These are phyloP conservation scores for Sinocyclocheilus maitianheensis DNA, from an alignment of 2,113 vertebrate species.

Conservation along the genomic window DNA sequence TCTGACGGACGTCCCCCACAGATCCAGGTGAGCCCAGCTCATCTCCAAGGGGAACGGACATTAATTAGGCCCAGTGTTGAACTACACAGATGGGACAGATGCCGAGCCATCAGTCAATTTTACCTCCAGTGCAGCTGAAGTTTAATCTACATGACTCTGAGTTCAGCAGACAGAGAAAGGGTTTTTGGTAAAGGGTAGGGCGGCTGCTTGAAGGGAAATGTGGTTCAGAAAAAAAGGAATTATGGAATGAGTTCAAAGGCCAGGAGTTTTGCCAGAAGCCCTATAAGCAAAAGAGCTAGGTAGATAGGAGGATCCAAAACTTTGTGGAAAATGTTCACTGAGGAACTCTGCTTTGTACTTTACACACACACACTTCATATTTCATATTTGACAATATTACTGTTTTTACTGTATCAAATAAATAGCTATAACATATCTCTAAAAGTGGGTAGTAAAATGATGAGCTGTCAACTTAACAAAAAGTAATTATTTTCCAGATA, in stretches of 20 bases:
- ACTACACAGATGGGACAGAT: slow-evolving; percentile 46
- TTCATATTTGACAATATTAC: neutral
- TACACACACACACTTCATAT: no score
- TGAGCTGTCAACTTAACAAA: no score
- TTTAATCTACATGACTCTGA: slow-evolving; percentile 12
- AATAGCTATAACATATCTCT: neutral
- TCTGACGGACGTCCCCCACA: neutral
- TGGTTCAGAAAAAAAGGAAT: neutral
- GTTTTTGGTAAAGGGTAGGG: neutral
- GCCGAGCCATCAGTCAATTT: slow-evolving; percentile 43
- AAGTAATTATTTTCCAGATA: no score
- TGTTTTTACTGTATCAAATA: neutral
- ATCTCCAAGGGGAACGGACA: slow-evolving; percentile 21
- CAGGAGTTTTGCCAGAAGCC: slow-evolving; percentile 10
- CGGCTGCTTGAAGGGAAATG: neutral
- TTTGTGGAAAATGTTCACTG: neutral
- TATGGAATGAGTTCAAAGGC: slow-evolving; percentile 13
- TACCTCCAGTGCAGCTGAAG: neutral
- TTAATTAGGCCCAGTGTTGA: slow-evolving; percentile 46
- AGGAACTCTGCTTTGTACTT: neutral
- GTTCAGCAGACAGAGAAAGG: slow-evolving; percentile 24
- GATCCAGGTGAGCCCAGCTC: slow-evolving; percentile 29
- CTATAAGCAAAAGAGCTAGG: neutral
- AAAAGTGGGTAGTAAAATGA: neutral
- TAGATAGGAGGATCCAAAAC: neutral